Base-by-base conservation (phyloP, 2,797 vertebrate species). In the Sebastes miniatus region DNA sequence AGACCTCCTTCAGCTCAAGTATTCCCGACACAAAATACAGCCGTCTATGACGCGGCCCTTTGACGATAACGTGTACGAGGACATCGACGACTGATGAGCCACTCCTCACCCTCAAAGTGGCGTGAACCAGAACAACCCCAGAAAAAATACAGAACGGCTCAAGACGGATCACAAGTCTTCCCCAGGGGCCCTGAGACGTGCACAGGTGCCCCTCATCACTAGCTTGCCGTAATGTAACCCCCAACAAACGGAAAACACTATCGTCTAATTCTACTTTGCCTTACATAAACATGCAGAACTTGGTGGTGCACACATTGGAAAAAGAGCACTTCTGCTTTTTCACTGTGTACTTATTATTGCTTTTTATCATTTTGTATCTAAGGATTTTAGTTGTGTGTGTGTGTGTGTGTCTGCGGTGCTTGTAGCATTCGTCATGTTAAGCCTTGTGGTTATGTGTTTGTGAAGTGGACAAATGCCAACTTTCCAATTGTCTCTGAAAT, bases 1-100 rank as follows among this genome's bases (percentile, higher is more conserved):
- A 81, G 96, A 97, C 75, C 95, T 97, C 9, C 92, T 98, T 80
- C 96, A 97, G 52, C 90, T 97, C 86, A 98, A 97, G 89, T 97
- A 97, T 76, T 97, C 96, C 61, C 95, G 97, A 62, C 96, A 91
- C 76, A 86, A 95, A 81, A 88, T 95, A 88, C 95, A 94, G 52
- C 95, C 96, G 47, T 92, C 96, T 24, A 81, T 94, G 88, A 93
- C 94, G 84, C 95, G 94, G 74, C 96, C 96, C 0, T 96, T 95
- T 79, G 97, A 97, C 0, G 95, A 89, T 56, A 47, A 64, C 4
- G 34, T 88, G 76, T 92, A 83, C 3, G 90, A 92, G 68, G 88
- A 93, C 88, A 79, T 94, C 34, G 93, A 91, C 54, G 88, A 93
- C 87, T 93, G 82, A 91, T 22, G 71, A 68, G 25, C 12, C 67